Conservation (phyloP, 2,888 invertebrate species). For the Apodemia duryi region DNA sequence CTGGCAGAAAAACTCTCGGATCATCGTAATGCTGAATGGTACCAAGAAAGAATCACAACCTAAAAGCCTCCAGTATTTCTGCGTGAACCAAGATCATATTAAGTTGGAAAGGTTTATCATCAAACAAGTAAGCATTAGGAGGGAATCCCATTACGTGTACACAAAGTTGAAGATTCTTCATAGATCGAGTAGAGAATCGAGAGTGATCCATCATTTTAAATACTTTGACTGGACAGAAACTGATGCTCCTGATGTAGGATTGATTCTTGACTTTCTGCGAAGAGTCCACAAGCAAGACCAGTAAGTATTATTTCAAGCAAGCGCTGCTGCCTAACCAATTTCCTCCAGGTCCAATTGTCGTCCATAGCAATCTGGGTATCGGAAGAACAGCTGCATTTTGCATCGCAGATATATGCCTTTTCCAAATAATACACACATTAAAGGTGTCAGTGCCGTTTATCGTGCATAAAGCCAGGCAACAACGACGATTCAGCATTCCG, state of each 20-base stretch:
- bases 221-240: conserved; percentile 4
- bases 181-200: conserved; percentile 13
- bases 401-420: no score
- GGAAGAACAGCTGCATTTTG: no score
- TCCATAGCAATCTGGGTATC: no score
- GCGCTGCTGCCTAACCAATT: not conserved
- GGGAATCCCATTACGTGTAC: conserved; percentile 9
- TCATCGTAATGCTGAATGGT: conserved; percentile 10
- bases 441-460: no score
- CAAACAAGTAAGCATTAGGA: not conserved
- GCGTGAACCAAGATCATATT: not conserved
- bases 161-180: conserved; percentile 10
- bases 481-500: not conserved
- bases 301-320: conserved; percentile 18
- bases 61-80: not conserved
- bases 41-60: conserved; percentile 2
- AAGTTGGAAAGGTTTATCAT: not conserved
- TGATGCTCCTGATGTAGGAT: conserved; percentile 6
- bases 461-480: not conserved
- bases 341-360: no score
- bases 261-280: conserved; percentile 20
- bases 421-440: no score
- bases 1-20: conserved; percentile 7
- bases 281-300: conserved; percentile 21
- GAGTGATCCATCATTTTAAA: conserved; percentile 6